phyloP scores from a whole-genome alignment of 1,140 invertebrate genomes.

The Drosophila athabasca region DNA sequence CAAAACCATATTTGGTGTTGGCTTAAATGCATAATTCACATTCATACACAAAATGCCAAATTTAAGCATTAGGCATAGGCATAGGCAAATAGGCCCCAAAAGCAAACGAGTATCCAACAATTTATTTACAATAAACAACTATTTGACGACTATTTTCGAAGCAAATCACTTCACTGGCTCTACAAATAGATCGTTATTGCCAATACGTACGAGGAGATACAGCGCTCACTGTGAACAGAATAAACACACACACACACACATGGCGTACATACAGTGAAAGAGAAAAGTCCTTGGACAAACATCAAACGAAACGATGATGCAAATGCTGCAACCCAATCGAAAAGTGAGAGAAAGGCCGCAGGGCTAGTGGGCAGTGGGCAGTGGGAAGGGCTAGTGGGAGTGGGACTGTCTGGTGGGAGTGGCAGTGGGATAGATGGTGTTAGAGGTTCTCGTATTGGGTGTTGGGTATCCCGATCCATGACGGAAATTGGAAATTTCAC shows the following conservation, averaged over 20 bases:
- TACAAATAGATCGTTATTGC: conserved; percentile 61
- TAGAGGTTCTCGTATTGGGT: neutral
- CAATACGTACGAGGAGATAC: conserved; percentile 8
- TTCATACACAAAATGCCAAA: conserved; percentile 4
- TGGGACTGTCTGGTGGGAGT: neutral
- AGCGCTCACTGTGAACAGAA: conserved; percentile 30
- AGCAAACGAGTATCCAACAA: conserved; percentile 27
- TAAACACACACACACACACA: neutral
- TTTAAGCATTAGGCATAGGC: conserved; percentile 21
- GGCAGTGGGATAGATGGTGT: neutral
- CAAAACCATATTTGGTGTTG: conserved; percentile 6
- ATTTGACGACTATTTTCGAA: conserved; percentile 35
- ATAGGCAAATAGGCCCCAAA: neutral
- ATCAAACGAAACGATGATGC: conserved; percentile 48
- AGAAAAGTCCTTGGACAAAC: conserved; percentile 54
- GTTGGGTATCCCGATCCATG: conserved; percentile 19
- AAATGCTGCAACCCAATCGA: conserved; percentile 54
- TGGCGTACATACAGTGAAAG: neutral
- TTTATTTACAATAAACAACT: conserved; percentile 37
- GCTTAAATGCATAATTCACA: conserved; percentile 1
- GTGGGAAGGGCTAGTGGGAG: neutral
- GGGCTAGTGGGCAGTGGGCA: neutral
- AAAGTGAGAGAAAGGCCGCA: conserved; percentile 22
- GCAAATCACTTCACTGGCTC: conserved; percentile 47
- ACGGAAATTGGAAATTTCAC: conserved; percentile 80